Evolutionary conservation across 2,797 vertebrate species (phyloP).

Genomic region (Fratercula arctica): DNA sequence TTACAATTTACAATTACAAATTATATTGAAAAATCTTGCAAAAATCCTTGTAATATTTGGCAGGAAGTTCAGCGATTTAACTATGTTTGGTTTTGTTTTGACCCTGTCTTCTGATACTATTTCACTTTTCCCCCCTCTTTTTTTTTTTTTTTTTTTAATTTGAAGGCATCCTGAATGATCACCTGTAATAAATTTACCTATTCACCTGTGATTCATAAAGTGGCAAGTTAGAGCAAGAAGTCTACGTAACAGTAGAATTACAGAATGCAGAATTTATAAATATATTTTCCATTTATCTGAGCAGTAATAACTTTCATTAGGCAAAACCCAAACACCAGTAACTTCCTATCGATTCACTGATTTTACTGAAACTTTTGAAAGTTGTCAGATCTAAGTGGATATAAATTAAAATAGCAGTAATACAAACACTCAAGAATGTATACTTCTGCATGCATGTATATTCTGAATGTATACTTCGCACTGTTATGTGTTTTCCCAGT

Average conservation of each 20-base stretch:
- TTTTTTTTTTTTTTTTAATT: not conserved
- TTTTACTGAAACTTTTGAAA: not conserved
- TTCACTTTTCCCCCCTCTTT: not conserved
- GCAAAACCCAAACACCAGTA: not conserved
- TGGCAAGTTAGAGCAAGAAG: not conserved
- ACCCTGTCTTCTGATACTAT: not conserved
- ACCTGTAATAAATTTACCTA: not conserved
- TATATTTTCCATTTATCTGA: not conserved
- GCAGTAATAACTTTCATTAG: not conserved
- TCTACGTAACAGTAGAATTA: not conserved
- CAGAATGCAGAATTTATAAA: not conserved
- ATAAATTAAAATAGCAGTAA: not conserved
- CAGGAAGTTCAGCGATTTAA: not conserved
- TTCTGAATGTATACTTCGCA: not conserved
- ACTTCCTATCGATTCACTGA: not conserved
- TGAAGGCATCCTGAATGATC: not conserved
- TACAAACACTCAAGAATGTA: not conserved
- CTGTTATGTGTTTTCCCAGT: not conserved
- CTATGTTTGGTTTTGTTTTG: not conserved
- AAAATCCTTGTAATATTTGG: not conserved
- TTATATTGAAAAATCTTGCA: not conserved
- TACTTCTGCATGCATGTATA: too few relatives aligned
- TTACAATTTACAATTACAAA: not conserved
- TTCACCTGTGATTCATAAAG: not conserved
- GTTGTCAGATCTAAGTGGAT: not conserved